Conservation (phyloP, 2,888 invertebrate genomes). For the Pilophorus perplexus region DNA sequence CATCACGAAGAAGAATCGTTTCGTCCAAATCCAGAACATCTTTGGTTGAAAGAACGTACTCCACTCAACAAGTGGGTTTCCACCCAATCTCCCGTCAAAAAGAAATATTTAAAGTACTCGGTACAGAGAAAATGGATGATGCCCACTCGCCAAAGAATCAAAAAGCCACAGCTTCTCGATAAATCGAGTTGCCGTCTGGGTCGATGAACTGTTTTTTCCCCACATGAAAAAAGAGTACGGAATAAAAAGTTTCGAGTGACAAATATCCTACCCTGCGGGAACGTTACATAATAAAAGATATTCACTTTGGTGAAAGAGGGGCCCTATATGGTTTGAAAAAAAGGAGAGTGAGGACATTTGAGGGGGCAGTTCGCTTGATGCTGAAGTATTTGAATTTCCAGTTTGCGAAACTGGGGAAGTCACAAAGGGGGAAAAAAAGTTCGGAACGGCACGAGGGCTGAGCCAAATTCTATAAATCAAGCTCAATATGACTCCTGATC, state of each 20-base stretch:
- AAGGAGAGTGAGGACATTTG: background rate
- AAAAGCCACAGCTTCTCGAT: no score
- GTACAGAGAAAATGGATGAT: no score
- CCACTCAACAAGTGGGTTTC: no score
- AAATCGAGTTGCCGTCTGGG: background rate
- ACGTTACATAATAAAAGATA: slow-evolving; percentile 5
- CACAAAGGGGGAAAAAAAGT: background rate
- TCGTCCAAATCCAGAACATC: no score
- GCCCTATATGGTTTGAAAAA: background rate
- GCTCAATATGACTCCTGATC: slow-evolving; percentile 30
- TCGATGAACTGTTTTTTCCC: background rate
- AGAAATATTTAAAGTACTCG: no score
- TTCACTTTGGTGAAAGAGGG: background rate
- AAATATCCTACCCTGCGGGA: background rate
- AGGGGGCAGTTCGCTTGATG: background rate
- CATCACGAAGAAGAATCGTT: no score
- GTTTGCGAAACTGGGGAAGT: background rate
- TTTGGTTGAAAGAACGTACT: no score
- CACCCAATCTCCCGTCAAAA: no score
- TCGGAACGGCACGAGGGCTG: background rate
- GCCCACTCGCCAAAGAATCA: no score
- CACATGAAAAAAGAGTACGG: no score
- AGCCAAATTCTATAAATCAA: slow-evolving; percentile 29
- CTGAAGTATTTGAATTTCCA: slow-evolving; percentile 20
- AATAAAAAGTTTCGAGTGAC: slow-evolving; percentile 9